Evolutionary conservation across 2,113 vertebrate genomes (phyloP), one percentile per base, ranked within the genome.

Genomic region (Mobula hypostoma): DNA sequence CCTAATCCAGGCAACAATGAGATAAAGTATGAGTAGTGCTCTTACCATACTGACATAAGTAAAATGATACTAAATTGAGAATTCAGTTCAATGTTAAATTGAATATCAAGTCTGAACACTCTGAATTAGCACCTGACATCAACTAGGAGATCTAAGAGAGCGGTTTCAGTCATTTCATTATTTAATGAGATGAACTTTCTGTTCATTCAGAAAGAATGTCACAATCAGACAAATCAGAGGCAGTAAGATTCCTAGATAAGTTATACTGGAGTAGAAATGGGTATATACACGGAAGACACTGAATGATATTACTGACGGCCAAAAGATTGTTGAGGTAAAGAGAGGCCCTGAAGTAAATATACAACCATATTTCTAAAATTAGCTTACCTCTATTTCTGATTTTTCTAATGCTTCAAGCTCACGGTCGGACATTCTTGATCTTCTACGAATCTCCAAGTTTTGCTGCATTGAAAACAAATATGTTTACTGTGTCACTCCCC

Each of bases 361-460:
- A 66, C 14, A 66, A 11, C 1, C 14, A 14, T 66, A 74, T 21
- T 19, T 48, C 21, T 36, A 5, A 70, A 72, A 9, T 56, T 21
- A 56, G 94, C 95, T 36, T 94, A 98, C 97, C 97, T 98, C 97
- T 94, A 97, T 98, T 95, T 99, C 99, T 96, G 98, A 97, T 95
- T 98, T 98, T 96, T 99, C 98, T 95, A 99, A 96, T 87, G 98
- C 99, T 0, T 98, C 98, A 32, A 99, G 96, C 27, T 99, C 98
- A 95, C 97, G 98, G 95, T 99, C 98, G 0, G 99, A 99, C 94
- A 96, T 97, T 95, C 98, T 99, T 95, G 99, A 99, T 96, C 99
- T 99, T 94, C 98, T 97, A 83, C 99, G 98, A 94, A 99, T 99
- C 95, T 99, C 98, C 96, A 99, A 97, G 95, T 99, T 99, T 99